These are phyloP conservation scores for Sarcophaga carnaria DNA, from an alignment of 2,888 invertebrate species.

Conservation along the genomic window DNA sequence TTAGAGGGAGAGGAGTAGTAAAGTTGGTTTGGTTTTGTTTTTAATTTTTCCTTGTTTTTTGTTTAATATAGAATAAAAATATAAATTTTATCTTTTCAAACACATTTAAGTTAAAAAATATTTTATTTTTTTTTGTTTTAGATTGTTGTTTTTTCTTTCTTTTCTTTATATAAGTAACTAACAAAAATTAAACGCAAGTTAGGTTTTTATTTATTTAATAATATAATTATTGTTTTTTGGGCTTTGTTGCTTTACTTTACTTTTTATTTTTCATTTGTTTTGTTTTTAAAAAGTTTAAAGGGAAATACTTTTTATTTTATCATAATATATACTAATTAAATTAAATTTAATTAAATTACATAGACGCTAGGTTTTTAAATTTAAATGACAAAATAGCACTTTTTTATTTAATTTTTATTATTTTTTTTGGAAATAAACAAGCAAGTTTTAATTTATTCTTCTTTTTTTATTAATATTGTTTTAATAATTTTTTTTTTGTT, in stretches of 20 bases:
- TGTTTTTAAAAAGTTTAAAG: background rate
- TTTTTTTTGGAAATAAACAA: conserved; percentile 58
- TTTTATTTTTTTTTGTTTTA: conserved; percentile 13
- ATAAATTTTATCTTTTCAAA: conserved; percentile 46
- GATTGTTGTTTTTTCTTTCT: no score
- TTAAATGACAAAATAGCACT: conserved; percentile 67
- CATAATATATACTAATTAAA: conserved; percentile 52
- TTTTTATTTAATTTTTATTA: conserved; percentile 21
- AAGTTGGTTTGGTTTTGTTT: conserved; percentile 1
- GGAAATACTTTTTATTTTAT: conserved; percentile 28
- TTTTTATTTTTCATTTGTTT: background rate
- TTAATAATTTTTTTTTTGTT: conserved; percentile 59
- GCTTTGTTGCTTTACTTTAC: conserved; percentile 33
- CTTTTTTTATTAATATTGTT: conserved; percentile 50
- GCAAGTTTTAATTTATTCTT: conserved; percentile 55
- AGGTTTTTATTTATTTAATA: conserved; percentile 28
- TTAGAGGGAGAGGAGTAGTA: conserved; percentile 14
- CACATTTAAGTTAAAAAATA: conserved; percentile 35
- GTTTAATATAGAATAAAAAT: conserved; percentile 50
- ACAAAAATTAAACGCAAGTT: conserved; percentile 36
- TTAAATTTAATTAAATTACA: conserved; percentile 63
- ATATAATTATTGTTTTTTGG: conserved; percentile 28
- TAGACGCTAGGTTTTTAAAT: conserved; percentile 48
- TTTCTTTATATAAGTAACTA: conserved; percentile 19
- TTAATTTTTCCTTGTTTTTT: conserved; percentile 11